Percentiles rank a stretch among this genome's conserved stretches.
Evolutionary conservation across 2,113 vertebrate species (phyloP).

Genomic region (Zapornia atra): DNA sequence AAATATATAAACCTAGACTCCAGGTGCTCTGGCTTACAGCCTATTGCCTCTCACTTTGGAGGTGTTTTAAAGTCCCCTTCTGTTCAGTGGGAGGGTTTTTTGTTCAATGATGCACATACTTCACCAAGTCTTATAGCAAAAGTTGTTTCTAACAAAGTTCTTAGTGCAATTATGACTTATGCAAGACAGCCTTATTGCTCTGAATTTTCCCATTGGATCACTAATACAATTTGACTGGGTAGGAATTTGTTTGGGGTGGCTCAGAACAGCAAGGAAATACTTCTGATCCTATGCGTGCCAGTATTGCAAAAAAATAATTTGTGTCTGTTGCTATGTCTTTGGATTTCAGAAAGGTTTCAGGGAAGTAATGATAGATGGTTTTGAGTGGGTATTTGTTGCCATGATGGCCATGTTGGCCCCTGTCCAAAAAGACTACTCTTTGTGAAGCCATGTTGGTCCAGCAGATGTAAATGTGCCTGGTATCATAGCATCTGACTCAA

Average conservation of each 20-base stretch:
- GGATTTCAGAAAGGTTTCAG: neutral
- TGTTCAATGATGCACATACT: neutral
- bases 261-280: neutral
- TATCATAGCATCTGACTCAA: neutral
- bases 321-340: neutral
- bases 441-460: neutral
- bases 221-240: neutral
- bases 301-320: neutral
- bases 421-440: neutral
- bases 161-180: neutral
- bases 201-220: neutral
- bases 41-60: neutral
- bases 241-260: neutral
- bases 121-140: neutral
- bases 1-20: neutral
- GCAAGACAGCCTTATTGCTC: neutral
- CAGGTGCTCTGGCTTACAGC: neutral
- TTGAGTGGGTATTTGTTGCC: neutral
- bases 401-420: neutral
- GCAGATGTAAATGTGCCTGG: neutral
- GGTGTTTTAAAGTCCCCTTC: neutral
- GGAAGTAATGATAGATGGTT: neutral
- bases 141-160: neutral
- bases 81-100: neutral
- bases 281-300: neutral